A percentile compares a stretch with the other conserved stretches of the same genome.
These are phyloP conservation scores for Axis porcinus DNA, from an alignment of 2,113 vertebrate species.

Conservation along the genomic window DNA sequence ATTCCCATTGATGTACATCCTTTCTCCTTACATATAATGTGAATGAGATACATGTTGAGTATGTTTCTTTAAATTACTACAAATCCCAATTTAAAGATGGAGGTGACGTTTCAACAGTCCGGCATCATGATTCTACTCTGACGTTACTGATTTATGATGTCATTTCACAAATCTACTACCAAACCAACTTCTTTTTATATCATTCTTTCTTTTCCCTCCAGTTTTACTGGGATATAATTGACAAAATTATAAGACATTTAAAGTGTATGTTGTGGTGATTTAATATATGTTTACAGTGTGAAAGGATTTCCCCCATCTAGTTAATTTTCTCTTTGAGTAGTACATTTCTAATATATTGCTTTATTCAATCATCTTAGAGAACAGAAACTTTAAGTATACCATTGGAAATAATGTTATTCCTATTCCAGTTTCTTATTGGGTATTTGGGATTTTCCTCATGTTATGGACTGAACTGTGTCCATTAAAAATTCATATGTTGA, in stretches of 20 bases:
- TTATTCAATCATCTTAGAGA: background rate
- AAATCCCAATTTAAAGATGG: background rate
- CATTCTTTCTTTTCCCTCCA: background rate
- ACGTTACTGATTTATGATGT: background rate
- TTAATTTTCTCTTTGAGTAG: background rate
- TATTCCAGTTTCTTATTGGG: background rate
- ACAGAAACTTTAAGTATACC: background rate
- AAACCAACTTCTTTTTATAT: background rate
- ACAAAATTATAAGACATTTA: background rate
- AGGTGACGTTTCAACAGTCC: background rate
- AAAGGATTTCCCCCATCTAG: background rate
- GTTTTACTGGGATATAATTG: background rate
- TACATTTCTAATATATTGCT: background rate
- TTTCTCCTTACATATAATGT: background rate
- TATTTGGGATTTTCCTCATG: background rate
- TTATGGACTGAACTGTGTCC: background rate
- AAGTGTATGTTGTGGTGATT: background rate
- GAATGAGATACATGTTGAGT: background rate
- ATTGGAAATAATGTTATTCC: background rate
- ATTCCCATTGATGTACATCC: background rate
- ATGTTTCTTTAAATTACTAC: background rate
- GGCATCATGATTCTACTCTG: background rate
- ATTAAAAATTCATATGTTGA: background rate
- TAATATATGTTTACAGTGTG: background rate
- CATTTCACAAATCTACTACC: background rate